phyloP scores from a whole-genome alignment of 2,888 invertebrate species.

The Drosophila sordidapex region DNA sequence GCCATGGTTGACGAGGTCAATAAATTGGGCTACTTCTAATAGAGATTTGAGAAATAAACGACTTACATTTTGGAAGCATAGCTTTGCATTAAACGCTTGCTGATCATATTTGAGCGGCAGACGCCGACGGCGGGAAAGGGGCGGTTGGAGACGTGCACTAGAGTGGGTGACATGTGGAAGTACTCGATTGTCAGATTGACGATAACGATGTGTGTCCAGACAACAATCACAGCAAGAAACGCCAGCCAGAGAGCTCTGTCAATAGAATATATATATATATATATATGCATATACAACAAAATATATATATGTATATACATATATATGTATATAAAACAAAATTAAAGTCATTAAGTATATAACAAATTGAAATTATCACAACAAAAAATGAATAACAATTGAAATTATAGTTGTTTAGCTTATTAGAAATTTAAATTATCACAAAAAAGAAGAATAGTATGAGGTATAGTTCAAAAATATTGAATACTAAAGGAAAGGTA shows the following conservation, averaged over 20 bases:
- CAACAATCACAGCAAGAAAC: slow-evolving; percentile 71
- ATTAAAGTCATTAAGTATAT: too few species aligned
- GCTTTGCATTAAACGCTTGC: slow-evolving; percentile 78
- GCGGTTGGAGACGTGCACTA: slow-evolving; percentile 86
- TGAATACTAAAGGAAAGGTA: too few species aligned
- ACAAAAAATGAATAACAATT: too few species aligned
- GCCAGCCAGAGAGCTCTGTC: slow-evolving; percentile 75
- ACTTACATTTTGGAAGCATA: slow-evolving; percentile 81
- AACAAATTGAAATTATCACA: too few species aligned
- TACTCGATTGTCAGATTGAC: slow-evolving; percentile 73
- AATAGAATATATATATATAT: too few species aligned
- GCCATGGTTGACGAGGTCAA: slow-evolving; percentile 85
- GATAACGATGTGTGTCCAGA: slow-evolving; percentile 79
- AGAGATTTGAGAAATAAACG: slow-evolving; percentile 40
- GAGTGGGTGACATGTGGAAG: slow-evolving; percentile 82
- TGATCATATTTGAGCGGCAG: slow-evolving; percentile 86
- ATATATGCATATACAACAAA: too few species aligned
- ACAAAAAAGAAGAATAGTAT: too few species aligned
- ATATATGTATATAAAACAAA: too few species aligned
- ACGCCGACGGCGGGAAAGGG: slow-evolving; percentile 86
- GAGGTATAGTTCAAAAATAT: too few species aligned
- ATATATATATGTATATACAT: too few species aligned
- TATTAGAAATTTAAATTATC: too few species aligned
- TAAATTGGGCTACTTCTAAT: slow-evolving; percentile 68
- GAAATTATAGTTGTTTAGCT: too few species aligned